Percentiles rank a stretch among this genome's conserved stretches.
Conservation (phyloP, 2,113 vertebrate species). For the Heterotilapia buettikoferi region DNA sequence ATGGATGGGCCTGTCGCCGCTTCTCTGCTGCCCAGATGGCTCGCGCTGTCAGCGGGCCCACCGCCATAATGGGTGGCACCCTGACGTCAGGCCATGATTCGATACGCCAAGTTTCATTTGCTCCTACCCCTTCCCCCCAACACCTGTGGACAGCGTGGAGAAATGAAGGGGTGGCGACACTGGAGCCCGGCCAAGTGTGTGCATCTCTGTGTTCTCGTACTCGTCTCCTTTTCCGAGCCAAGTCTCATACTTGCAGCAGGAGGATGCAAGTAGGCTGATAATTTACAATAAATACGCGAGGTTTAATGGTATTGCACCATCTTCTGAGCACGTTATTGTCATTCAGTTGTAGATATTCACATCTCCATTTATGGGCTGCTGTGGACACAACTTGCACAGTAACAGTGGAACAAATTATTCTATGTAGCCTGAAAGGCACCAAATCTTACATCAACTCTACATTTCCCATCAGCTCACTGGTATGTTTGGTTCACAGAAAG, state of each 20-base stretch:
- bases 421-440: not conserved
- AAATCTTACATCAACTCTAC: not conserved
- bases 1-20: constrained; percentile 43
- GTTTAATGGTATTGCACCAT: not conserved
- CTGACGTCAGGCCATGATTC: constrained; percentile 48
- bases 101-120: constrained; percentile 52
- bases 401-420: not conserved
- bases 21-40: constrained; percentile 64
- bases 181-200: not conserved
- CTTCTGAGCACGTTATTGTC: not conserved
- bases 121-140: not conserved
- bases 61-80: constrained; percentile 43
- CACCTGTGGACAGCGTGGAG: constrained; percentile 53
- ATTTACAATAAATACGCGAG: not conserved
- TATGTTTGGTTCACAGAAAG: not conserved
- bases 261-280: not conserved
- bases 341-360: not conserved
- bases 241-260: not conserved
- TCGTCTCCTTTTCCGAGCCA: not conserved
- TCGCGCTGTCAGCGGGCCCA: constrained; percentile 52
- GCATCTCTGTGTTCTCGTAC: not conserved
- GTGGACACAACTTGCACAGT: not conserved
- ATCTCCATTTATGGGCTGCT: not conserved
- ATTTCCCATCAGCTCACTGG: not conserved
- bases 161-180: not conserved